Evolutionary conservation across 1,140 invertebrate species (phyloP), one percentile per base, ranked within the genome.

Genomic region (Ceratina japonica): DNA sequence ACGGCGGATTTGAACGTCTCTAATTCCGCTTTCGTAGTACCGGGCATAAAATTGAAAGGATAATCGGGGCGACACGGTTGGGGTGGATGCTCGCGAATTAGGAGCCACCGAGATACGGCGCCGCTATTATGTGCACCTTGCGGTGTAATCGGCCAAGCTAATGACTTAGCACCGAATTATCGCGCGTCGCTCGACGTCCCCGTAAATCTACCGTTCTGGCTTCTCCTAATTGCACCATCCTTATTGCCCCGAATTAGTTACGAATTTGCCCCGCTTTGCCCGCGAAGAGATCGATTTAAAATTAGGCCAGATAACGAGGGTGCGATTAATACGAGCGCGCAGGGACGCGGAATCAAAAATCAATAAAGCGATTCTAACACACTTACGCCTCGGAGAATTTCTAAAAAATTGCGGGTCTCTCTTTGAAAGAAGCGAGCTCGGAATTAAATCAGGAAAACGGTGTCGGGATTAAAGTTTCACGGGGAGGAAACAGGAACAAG

Each of bases 91-190:
- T 64, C 51, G 58, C 72, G 82, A 71, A 80, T 84, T 84, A 84
- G 77, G 68, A 59, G 61, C 58, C 63, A 56, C 65, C 65, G 77
- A 84, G 83, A 84, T 84, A 84, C 77, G 71, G 56, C 68, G 82
- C 56, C 54, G 79, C 79, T 61, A 85, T 85, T 85, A 85, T 71
- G 75, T 70, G 61, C 83, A 80, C 65, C 70, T 77, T 75, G 83
- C 78, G 83, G 78, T 65, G 81, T 81, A 84, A 84, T 81, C 74
- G 82, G 72, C 82, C 31, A 54, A 69, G 82, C 83, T 85, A 85
- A 85, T 85, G 82, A 85, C 83, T 85, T 85, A 85, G 75, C 82
- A 73, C 79, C 83, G 83, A 85, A 85, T 85, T 85, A 85, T 85
- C 83, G 75, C 79, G 37, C 70, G 74, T 71, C 79, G 74, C 58